A percentile compares a stretch with the other conserved stretches of the same genome.
Conservation (phyloP, 2,888 invertebrate species). For the Toxonevra muliebris region DNA sequence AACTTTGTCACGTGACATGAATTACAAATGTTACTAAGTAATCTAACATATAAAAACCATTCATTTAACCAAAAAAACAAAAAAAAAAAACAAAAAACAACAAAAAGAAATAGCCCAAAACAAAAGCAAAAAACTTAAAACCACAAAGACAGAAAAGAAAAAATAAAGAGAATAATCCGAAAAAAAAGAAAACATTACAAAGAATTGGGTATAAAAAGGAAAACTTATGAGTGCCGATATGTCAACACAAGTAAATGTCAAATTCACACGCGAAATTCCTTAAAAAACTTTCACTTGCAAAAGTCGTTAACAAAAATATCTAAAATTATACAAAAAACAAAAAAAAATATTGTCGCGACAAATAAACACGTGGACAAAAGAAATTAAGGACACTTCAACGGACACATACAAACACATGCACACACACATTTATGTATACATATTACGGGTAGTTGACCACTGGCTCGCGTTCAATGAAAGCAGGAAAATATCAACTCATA, state of each 20-base stretch:
- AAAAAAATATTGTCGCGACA: too few species aligned
- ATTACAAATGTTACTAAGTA: constrained; percentile 44
- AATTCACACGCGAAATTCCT: constrained; percentile 58
- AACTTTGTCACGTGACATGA: constrained; percentile 57
- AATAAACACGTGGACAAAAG: too few species aligned
- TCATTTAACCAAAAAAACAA: constrained; percentile 13
- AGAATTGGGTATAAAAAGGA: constrained; percentile 30
- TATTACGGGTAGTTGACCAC: too few species aligned
- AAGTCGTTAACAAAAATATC: constrained; percentile 45
- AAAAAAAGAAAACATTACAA: not conserved
- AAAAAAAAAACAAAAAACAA: not conserved
- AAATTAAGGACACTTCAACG: too few species aligned
- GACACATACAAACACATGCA: too few species aligned
- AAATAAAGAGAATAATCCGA: constrained; percentile 27
- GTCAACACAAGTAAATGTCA: constrained; percentile 61
- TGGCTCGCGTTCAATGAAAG: too few species aligned
- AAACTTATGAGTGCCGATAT: constrained; percentile 55
- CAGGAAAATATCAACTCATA: too few species aligned
- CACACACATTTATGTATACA: too few species aligned
- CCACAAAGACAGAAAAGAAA: constrained; percentile 24
- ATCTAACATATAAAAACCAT: not conserved
- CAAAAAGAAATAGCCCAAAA: too few species aligned
- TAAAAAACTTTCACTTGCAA: constrained; percentile 57
- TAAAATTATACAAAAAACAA: too few species aligned
- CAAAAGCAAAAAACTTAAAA: constrained; percentile 38